phyloP scores from a whole-genome alignment of 1,140 invertebrate genomes.

The Drosophila orosa region DNA sequence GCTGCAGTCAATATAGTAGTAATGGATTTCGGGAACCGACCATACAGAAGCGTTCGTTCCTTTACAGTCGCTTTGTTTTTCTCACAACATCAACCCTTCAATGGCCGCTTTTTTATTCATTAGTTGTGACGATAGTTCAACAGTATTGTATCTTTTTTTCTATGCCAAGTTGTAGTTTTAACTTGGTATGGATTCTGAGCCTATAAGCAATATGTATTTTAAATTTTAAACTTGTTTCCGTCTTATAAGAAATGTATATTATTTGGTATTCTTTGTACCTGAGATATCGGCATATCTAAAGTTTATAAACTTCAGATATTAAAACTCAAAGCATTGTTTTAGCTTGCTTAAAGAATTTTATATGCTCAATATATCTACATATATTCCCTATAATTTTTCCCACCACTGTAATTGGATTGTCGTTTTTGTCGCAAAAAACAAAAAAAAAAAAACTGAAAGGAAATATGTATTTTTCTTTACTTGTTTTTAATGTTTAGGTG shows the following conservation, averaged over 20 bases:
- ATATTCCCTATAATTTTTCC: slow-evolving; percentile 1
- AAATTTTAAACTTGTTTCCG: too few relatives aligned
- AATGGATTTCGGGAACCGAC: slow-evolving; percentile 7
- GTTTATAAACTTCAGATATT: background rate
- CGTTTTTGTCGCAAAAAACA: slow-evolving; percentile 34
- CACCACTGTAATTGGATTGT: slow-evolving; percentile 17
- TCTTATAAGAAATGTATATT: too few relatives aligned
- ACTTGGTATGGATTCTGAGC: too few relatives aligned
- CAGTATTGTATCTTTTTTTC: too few relatives aligned
- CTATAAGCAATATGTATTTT: too few relatives aligned
- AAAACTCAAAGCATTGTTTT: too few relatives aligned
- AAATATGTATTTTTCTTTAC: slow-evolving; percentile 51
- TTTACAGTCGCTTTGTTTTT: slow-evolving; percentile 40
- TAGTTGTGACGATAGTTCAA: background rate
- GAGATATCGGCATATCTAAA: too few relatives aligned
- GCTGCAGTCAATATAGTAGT: slow-evolving; percentile 41
- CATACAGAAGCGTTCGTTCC: slow-evolving; percentile 23
- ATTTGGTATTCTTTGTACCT: too few relatives aligned
- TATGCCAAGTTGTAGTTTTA: too few relatives aligned
- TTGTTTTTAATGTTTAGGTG: slow-evolving; percentile 75
- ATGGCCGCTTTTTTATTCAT: background rate
- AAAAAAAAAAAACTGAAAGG: slow-evolving; percentile 34
- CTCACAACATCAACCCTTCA: slow-evolving; percentile 17
- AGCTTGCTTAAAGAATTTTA: background rate
- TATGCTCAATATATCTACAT: background rate